Evolutionary conservation across 1,140 invertebrate genomes (phyloP).

Genomic region (Danaus plexippus): DNA sequence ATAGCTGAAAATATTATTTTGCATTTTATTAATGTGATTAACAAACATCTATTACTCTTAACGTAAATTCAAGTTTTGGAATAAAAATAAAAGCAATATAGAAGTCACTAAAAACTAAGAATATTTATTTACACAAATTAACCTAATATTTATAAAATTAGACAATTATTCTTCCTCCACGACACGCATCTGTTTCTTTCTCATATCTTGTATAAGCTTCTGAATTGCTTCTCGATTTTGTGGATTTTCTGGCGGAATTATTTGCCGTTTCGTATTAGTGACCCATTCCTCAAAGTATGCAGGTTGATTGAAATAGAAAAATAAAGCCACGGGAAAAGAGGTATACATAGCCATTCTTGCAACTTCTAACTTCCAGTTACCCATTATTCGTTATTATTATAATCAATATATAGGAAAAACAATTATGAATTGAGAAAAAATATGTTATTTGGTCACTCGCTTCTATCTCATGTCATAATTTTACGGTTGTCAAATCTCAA

Average conservation of each 20-base stretch:
- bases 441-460: too few relatives aligned
- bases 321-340: constrained; percentile 85
- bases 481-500: too few relatives aligned
- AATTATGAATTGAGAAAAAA: too few relatives aligned
- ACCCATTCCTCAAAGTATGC: constrained; percentile 86
- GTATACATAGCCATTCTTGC: constrained; percentile 88
- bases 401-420: too few relatives aligned
- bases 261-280: constrained; percentile 77
- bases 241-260: constrained; percentile 79
- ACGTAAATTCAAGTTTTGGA: too few relatives aligned
- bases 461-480: too few relatives aligned
- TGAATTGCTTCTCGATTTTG: constrained; percentile 72
- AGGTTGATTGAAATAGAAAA: constrained; percentile 90
- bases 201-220: constrained; percentile 73
- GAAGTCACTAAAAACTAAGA: too few relatives aligned
- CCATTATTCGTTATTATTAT: constrained; percentile 71
- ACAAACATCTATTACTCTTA: too few relatives aligned
- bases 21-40: not conserved
- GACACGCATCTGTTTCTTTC: constrained; percentile 63
- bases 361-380: constrained; percentile 85
- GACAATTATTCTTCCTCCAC: constrained; percentile 32
- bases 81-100: too few relatives aligned
- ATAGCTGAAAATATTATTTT: constrained; percentile 1
- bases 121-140: constrained; percentile 20
- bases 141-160: constrained; percentile 7